Evolutionary conservation across 2,797 vertebrate species (phyloP), one percentile per base, ranked within the genome.

Genomic region (Chelon auratus): DNA sequence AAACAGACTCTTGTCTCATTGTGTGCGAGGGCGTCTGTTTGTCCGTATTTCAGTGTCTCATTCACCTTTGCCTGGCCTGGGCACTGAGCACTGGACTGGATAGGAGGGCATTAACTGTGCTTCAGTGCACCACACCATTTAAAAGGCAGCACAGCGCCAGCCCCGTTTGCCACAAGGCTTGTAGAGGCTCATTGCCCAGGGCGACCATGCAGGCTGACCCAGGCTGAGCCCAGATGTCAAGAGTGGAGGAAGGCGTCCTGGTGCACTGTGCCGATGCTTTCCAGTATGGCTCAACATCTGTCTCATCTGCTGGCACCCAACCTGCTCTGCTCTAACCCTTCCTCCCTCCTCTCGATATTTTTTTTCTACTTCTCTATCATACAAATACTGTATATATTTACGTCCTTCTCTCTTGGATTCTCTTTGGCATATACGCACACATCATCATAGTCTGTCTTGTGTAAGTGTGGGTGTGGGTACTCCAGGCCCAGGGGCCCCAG

Each of bases 261-360:
- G 93, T 96, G 96, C 95, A 96, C 94, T 95, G 95, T 91, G 95
- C 95, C 80, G 92, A 93, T 93, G 95, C 95, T 90, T 95, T 96
- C 93, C 97, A 96, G 96, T 96, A 96, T 97, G 97, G 95, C 91
- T 89, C 81, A 96, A 97, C 98, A 99, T 97, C 97, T 98, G 97
- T 95, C 95, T 96, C 94, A 93, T 96, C 96, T 97, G 96, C 96
- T 96, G 97, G 93, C 96, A 55, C 84, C 90, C 96, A 97, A 92
- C 93, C 92, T 94, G 93, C 91, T 92, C 88, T 62, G 72, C 78
- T 81, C 82, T 52, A 26, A 77, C 78, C 83, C 85, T 84, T 78
- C 77, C 83, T 78, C 74, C 81, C 66, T 80, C 81, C 79, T 55
- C 72, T 60, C 39, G 57, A 65, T n/a, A 5, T 45, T 17, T 74